Conservation (phyloP, 2,888 invertebrate species). For the Subacronicta megacephala region DNA sequence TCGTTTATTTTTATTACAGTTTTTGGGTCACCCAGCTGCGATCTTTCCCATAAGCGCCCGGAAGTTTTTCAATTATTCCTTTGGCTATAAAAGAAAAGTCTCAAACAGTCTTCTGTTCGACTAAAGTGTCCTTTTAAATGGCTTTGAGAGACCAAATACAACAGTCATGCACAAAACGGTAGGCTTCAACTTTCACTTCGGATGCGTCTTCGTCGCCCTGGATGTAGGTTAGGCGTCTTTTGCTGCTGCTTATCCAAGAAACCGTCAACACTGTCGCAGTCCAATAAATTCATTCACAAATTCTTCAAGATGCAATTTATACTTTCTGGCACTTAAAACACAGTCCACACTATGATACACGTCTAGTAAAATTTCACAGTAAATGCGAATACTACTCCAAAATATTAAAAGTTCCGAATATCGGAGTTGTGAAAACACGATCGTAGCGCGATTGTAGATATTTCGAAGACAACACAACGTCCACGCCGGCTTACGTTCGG, state of each 20-base stretch:
- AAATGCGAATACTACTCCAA: constrained; percentile 44
- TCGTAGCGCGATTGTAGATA: constrained; percentile 71
- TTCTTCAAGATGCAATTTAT: constrained; percentile 50
- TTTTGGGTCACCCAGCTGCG: constrained; percentile 83
- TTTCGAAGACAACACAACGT: constrained; percentile 68
- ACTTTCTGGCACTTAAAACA: constrained; percentile 59
- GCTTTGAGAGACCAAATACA: constrained; percentile 68
- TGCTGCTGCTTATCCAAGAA: constrained; percentile 70
- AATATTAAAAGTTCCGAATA: constrained; percentile 56
- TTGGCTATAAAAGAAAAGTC: constrained; percentile 68
- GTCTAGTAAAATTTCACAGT: constrained; percentile 32
- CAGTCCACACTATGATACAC: constrained; percentile 58
- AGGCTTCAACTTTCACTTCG: constrained; percentile 83
- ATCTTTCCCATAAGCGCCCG: constrained; percentile 75
- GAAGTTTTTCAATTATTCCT: constrained; percentile 83
- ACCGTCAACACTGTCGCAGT: constrained; percentile 65
- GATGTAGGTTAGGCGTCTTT: constrained; percentile 81
- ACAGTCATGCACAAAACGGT: constrained; percentile 67
- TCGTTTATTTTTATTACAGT: constrained; percentile 83
- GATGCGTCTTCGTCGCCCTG: constrained; percentile 71
- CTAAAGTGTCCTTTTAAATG: constrained; percentile 60
- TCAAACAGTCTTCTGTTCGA: constrained; percentile 54
- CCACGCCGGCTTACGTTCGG: constrained; percentile 74
- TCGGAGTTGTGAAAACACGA: constrained; percentile 80
- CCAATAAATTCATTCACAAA: constrained; percentile 57